Evolutionary conservation across 2,888 invertebrate species (phyloP).

Genomic region (Neria commutata): DNA sequence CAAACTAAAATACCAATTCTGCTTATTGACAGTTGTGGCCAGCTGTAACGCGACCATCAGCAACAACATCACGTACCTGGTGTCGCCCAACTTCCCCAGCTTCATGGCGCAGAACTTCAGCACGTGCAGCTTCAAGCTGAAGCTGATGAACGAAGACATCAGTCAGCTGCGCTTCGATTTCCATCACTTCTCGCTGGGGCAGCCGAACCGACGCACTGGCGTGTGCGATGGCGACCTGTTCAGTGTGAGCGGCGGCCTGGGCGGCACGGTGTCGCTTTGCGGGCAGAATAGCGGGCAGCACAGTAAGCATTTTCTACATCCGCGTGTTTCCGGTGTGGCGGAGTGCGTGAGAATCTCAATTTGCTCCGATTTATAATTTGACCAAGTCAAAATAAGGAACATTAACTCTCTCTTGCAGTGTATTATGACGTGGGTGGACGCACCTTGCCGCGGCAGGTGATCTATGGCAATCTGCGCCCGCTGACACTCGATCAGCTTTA

Average conservation of each 20-base stretch:
- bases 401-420: conserved; percentile 43
- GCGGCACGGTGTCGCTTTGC: conserved; percentile 70
- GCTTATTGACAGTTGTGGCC: conserved; percentile 69
- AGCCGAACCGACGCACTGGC: conserved; percentile 80
- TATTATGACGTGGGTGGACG: conserved; percentile 58
- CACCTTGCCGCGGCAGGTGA: conserved; percentile 43
- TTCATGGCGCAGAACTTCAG: conserved; percentile 69
- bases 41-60: conserved; percentile 74
- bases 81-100: conserved; percentile 82
- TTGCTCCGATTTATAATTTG: background rate
- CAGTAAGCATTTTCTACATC: too few relatives aligned
- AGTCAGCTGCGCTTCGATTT: conserved; percentile 85
- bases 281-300: conserved; percentile 87
- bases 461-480: conserved; percentile 44
- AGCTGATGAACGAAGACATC: conserved; percentile 78
- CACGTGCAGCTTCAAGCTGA: conserved; percentile 75
- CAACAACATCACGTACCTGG: conserved; percentile 83
- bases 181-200: conserved; percentile 81
- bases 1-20: background rate
- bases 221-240: conserved; percentile 79
- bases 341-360: background rate
- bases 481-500: conserved; percentile 34
- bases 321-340: too few relatives aligned
- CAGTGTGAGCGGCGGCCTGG: conserved; percentile 66
- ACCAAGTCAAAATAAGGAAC: too few relatives aligned